Conservation (phyloP, 1,140 invertebrate species). For the Platorchestia sp. region DNA sequence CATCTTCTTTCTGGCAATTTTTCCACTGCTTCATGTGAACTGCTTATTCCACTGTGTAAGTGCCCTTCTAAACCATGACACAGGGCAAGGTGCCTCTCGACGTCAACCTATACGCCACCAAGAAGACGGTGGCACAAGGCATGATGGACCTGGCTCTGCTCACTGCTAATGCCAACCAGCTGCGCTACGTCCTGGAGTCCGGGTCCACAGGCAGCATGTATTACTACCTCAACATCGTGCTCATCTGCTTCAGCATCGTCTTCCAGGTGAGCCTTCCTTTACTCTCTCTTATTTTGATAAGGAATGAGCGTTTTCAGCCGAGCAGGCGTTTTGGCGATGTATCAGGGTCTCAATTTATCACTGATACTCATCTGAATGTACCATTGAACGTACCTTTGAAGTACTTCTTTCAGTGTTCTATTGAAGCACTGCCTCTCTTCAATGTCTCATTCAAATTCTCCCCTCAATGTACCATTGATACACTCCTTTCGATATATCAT, state of each 20-base stretch:
- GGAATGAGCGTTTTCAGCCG: neutral
- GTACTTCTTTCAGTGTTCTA: no score
- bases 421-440: no score
- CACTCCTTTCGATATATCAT: no score
- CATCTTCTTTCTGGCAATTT: neutral
- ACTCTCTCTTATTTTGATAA: neutral
- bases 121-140: slow-evolving; percentile 87
- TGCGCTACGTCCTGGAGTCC: slow-evolving; percentile 88
- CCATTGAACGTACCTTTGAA: no score
- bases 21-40: neutral
- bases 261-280: slow-evolving; percentile 79
- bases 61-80: neutral
- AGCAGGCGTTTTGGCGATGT: no score
- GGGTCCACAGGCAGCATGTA: slow-evolving; percentile 81
- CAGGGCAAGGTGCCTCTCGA: slow-evolving; percentile 73
- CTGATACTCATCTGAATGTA: no score
- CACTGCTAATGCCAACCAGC: slow-evolving; percentile 82
- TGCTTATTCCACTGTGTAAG: neutral
- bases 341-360: no score
- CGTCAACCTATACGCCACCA: slow-evolving; percentile 86
- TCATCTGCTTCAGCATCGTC: slow-evolving; percentile 87
- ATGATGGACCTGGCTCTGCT: slow-evolving; percentile 72
- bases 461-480: no score
- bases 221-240: slow-evolving; percentile 83
- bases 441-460: no score